Evolutionary conservation across 2,888 invertebrate genomes (phyloP), one percentile per base, ranked within the genome.

Genomic region (Brachyopa scutellaris): DNA sequence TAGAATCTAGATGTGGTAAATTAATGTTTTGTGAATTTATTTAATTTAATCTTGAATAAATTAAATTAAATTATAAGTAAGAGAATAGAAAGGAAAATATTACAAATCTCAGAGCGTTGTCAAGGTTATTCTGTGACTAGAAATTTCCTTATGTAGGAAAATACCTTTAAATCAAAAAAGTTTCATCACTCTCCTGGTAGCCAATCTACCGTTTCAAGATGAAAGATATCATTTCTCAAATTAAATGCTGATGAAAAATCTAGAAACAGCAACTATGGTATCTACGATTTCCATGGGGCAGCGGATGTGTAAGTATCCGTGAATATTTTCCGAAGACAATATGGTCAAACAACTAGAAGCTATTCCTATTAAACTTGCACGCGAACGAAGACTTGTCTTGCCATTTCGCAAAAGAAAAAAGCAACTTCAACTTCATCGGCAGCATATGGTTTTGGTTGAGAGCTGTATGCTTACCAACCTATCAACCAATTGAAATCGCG

Each of bases 401-500:
- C 59, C 45, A 78, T 55, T 70, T 55, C 38, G 45, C n/a, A 38
- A 61, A 21, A 19, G 15, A 40, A 36, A 53, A 47, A 51, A 29
- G 31, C 40, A 13, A 29, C 4, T 51, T 19, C 21, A 26, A 15
- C 55, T n/a, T 62, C 23, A 23, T 13, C 29, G 38, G 36, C 29
- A 59, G 42, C 53, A 29, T 49, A 42, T 31, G 45, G 26, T 42
- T 29, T 31, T n/a, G n/a, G 31, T 59, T 36, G 26, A 64, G 42
- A 73, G 47, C 29, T 49, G 33, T n/a, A n/a, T 31, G 47, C 31
- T 51, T 51, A 53, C 67, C 26, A 5, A 26, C n/a, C 51, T 79
- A 80, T 74, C 80, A 69, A 62, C 36, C 40, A 69, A 74, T 74
- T 69, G 67, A 61, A 80, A 80, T 74, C 74, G 26, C 74, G n/a